Evolutionary conservation across 2,113 vertebrate genomes (phyloP).

Genomic region (Calidris pygmaea): DNA sequence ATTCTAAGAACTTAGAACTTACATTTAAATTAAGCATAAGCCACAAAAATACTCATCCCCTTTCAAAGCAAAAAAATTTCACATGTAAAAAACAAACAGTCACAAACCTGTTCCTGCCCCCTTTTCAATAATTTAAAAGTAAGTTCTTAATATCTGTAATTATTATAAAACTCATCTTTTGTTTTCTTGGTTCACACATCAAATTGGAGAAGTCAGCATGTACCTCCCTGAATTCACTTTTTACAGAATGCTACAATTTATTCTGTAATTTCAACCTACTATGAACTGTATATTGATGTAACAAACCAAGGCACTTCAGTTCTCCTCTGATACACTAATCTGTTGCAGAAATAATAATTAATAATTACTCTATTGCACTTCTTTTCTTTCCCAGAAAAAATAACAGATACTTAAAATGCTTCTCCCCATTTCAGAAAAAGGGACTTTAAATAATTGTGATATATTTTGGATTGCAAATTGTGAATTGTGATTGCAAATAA

Average conservation of each 20-base stretch:
- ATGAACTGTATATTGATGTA: not conserved
- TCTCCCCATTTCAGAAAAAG: not conserved
- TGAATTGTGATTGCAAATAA: not conserved
- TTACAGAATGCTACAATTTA: not conserved
- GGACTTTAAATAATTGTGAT: not conserved
- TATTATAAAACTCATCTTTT: not conserved
- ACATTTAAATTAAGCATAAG: not conserved
- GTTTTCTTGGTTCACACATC: not conserved
- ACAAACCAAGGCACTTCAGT: not conserved
- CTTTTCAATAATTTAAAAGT: not conserved
- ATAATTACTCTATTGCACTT: not conserved
- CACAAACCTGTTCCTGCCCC: not conserved
- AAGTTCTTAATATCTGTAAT: not conserved
- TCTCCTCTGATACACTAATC: not conserved
- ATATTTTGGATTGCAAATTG: not conserved
- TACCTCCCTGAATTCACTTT: not conserved
- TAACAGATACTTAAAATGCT: not conserved
- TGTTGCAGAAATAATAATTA: not conserved
- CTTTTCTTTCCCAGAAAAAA: not conserved
- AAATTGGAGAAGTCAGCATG: not conserved
- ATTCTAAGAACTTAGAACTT: constrained; percentile 13
- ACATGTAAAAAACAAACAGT: not conserved
- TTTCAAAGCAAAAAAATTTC: not conserved
- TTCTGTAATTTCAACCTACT: not conserved
- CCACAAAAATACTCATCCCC: not conserved